A percentile compares a stretch with the other conserved stretches of the same genome.
Evolutionary conservation across 2,888 invertebrate species (phyloP).

Genomic region (Noctua janthe): DNA sequence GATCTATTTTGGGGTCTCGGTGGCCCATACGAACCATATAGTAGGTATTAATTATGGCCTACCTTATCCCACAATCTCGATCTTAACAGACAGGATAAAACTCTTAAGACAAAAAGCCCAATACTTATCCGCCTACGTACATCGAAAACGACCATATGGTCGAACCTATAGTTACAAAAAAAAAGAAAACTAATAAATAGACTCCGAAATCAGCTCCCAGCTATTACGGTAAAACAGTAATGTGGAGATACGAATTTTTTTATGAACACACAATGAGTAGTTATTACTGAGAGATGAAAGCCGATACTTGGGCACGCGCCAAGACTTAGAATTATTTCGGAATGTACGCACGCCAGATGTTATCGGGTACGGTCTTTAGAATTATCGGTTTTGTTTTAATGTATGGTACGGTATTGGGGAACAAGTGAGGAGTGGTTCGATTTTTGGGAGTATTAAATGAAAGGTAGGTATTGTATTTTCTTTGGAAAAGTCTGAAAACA

Average conservation of each 20-base stretch:
- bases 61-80: slow-evolving; percentile 43
- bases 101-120: slow-evolving; percentile 45
- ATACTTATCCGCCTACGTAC: slow-evolving; percentile 64
- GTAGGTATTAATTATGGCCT: slow-evolving; percentile 4
- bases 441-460: not conserved
- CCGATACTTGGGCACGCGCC: slow-evolving; percentile 68
- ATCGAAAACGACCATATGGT: slow-evolving; percentile 63
- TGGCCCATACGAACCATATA: not conserved
- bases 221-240: slow-evolving; percentile 69
- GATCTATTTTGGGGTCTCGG: not conserved
- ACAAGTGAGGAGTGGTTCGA: slow-evolving; percentile 9
- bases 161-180: slow-evolving; percentile 67
- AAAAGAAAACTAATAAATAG: slow-evolving; percentile 69
- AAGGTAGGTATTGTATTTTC: not conserved
- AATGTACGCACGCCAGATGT: slow-evolving; percentile 68
- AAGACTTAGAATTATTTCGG: slow-evolving; percentile 64
- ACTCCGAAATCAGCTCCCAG: slow-evolving; percentile 69
- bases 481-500: not conserved
- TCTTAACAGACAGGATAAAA: slow-evolving; percentile 51
- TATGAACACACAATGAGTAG: slow-evolving; percentile 67
- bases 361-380: slow-evolving; percentile 54
- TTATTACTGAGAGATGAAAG: slow-evolving; percentile 68
- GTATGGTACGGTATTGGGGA: slow-evolving; percentile 39
- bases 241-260: slow-evolving; percentile 69
- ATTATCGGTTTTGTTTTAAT: slow-evolving; percentile 59